A percentile compares a stretch with the other conserved stretches of the same genome.
Conservation (phyloP, 2,888 invertebrate genomes). For the Vandiemenella viatica region DNA sequence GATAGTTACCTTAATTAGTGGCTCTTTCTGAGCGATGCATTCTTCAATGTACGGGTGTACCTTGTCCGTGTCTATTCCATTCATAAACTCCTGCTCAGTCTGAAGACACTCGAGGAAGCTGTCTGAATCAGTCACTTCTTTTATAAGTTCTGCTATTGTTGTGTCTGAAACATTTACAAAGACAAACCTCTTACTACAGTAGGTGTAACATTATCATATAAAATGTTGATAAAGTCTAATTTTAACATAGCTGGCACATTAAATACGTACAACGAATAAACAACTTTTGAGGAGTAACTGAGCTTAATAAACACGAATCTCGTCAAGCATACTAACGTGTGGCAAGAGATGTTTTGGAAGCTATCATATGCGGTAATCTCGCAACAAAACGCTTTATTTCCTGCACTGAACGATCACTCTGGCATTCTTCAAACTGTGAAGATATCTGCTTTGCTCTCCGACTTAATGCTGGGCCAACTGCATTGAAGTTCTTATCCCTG, state of each 20-base stretch:
- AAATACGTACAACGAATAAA: background rate
- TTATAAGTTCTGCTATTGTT: constrained; percentile 84
- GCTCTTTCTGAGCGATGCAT: constrained; percentile 69
- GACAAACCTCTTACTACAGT: too few relatives aligned
- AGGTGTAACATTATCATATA: background rate
- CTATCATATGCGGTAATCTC: constrained; percentile 71
- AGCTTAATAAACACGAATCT: too few relatives aligned
- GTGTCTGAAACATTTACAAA: constrained; percentile 45
- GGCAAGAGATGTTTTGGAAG: constrained; percentile 72
- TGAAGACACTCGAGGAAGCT: constrained; percentile 65
- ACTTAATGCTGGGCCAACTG: constrained; percentile 71
- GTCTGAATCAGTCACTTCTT: constrained; percentile 62
- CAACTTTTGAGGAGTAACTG: background rate
- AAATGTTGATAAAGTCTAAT: background rate
- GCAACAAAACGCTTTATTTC: constrained; percentile 90
- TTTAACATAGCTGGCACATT: background rate
- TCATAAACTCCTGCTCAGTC: constrained; percentile 82
- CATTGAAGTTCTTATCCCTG: constrained; percentile 84
- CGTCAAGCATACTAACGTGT: constrained; percentile 34
- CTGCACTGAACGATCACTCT: constrained; percentile 77
- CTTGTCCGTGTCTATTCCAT: constrained; percentile 84
- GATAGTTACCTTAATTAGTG: constrained; percentile 50
- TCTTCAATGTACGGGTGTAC: constrained; percentile 81
- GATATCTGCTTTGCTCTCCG: constrained; percentile 77
- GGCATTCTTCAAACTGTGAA: constrained; percentile 68